A percentile compares a stretch with the other conserved stretches of the same genome.
Evolutionary conservation across 2,797 vertebrate genomes (phyloP).

Genomic region (Chiroxiphia lanceolata): DNA sequence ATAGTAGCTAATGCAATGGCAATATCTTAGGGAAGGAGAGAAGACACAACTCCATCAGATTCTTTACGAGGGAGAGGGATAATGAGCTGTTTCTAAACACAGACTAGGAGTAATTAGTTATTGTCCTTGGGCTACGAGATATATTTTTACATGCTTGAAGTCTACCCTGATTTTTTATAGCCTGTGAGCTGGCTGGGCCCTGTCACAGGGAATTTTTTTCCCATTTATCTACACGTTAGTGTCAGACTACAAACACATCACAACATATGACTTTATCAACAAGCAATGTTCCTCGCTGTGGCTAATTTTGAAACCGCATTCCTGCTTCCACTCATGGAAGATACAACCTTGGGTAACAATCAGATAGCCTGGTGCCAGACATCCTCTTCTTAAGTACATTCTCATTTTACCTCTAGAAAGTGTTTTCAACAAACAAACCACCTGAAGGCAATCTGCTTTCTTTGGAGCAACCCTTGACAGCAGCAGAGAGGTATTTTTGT

Average conservation of each 20-base stretch:
- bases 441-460: background rate
- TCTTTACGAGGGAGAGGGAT: background rate
- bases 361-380: constrained; percentile 43
- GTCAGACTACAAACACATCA: constrained; percentile 27
- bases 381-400: background rate
- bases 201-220: background rate
- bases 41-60: background rate
- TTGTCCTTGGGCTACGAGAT: background rate
- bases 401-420: constrained; percentile 51
- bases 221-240: background rate
- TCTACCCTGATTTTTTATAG: constrained; percentile 12
- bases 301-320: constrained; percentile 46
- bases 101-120: constrained; percentile 39
- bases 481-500: background rate
- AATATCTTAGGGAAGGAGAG: background rate
- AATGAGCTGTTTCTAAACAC: constrained; percentile 34
- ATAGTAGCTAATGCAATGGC: background rate
- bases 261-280: constrained; percentile 37
- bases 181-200: background rate
- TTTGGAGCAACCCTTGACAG: background rate
- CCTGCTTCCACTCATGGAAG: constrained; percentile 1
- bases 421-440: constrained; percentile 54
- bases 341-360: constrained; percentile 2
- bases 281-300: background rate
- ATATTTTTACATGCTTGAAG: constrained; percentile 22